These are phyloP conservation scores for Epiblema foenella DNA, from an alignment of 2,888 invertebrate genomes.

Conservation along the genomic window DNA sequence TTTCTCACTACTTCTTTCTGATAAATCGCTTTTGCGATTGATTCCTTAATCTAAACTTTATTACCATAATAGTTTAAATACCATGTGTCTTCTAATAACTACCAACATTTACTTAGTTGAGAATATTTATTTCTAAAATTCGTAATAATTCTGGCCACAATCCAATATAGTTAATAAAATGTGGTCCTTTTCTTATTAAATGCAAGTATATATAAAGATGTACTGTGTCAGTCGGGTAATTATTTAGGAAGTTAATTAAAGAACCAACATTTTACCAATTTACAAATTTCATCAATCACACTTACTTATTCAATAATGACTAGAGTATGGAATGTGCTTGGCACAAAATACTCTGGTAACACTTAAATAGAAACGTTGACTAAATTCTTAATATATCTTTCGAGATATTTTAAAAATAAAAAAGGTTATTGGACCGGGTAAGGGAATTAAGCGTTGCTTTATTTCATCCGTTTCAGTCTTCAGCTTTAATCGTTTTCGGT, in stretches of 20 bases:
- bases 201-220: neutral
- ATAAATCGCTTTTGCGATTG: slow-evolving; percentile 60
- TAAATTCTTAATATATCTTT: slow-evolving; percentile 41
- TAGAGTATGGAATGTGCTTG: slow-evolving; percentile 63
- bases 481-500: slow-evolving; percentile 60
- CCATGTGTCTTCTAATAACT: slow-evolving; percentile 46
- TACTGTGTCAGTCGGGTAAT: neutral
- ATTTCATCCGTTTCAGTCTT: slow-evolving; percentile 54
- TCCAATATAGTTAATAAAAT: slow-evolving; percentile 54
- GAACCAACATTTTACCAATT: slow-evolving; percentile 11
- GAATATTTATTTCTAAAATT: slow-evolving; percentile 65
- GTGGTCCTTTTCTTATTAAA: slow-evolving; percentile 15
- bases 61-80: slow-evolving; percentile 47
- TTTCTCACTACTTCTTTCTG: slow-evolving; percentile 80
- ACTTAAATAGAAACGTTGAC: slow-evolving; percentile 48
- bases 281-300: neutral
- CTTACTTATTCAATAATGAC: slow-evolving; percentile 50
- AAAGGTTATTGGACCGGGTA: slow-evolving; percentile 59
- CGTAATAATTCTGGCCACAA: slow-evolving; percentile 69
- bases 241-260: neutral
- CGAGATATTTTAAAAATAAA: slow-evolving; percentile 49
- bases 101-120: slow-evolving; percentile 55
- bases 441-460: slow-evolving; percentile 39
- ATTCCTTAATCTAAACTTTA: slow-evolving; percentile 45
- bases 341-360: slow-evolving; percentile 57